phyloP scores from a whole-genome alignment of 2,888 invertebrate species.

The Cheilosia pagana region DNA sequence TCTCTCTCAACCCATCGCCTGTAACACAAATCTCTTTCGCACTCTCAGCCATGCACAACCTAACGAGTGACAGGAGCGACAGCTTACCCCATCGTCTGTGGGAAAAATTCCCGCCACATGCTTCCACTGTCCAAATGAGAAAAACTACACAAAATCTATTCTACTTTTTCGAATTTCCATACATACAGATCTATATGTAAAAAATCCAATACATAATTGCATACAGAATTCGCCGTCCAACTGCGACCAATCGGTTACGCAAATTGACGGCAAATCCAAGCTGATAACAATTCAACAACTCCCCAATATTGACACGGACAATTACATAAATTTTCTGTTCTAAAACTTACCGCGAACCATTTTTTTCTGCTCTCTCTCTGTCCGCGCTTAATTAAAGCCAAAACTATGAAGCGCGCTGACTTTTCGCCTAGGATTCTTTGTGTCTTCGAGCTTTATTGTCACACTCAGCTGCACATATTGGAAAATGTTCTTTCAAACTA shows the following conservation, averaged over 20 bases:
- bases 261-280: background rate
- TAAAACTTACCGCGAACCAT: constrained; percentile 72
- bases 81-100: constrained; percentile 22
- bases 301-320: background rate
- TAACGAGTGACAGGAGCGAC: constrained; percentile 21
- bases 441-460: background rate
- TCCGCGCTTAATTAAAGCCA: constrained; percentile 6
- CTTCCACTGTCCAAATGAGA: constrained; percentile 45
- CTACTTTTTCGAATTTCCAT: constrained; percentile 43
- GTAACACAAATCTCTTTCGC: constrained; percentile 2
- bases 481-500: constrained; percentile 35
- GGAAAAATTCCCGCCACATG: constrained; percentile 74
- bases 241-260: background rate
- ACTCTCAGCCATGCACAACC: background rate
- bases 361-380: constrained; percentile 43
- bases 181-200: constrained; percentile 25
- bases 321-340: constrained; percentile 61
- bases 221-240: constrained; percentile 28
- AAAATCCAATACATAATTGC: constrained; percentile 33
- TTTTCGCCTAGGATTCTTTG: constrained; percentile 1
- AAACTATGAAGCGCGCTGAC: constrained; percentile 8
- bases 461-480: constrained; percentile 54
- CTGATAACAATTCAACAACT: background rate
- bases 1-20: background rate
- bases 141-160: constrained; percentile 61